Evolutionary conservation across 2,797 vertebrate genomes (phyloP), one percentile per base, ranked within the genome.

Genomic region (Gymnodraco acuticeps): DNA sequence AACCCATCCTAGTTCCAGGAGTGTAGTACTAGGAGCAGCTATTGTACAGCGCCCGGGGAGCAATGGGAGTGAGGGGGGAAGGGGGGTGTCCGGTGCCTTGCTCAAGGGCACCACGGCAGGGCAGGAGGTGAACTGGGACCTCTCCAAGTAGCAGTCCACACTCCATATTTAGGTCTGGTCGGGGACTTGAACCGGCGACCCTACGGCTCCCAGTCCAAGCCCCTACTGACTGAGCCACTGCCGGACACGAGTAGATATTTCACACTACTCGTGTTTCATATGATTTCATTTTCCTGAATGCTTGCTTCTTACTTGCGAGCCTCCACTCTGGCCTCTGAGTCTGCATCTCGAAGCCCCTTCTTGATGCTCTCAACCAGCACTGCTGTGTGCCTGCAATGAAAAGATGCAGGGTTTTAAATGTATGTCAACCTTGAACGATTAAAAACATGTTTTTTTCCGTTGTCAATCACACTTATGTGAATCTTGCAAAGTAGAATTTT

Each of bases 281-380:
- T 76, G 51, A 78, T 67, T 64, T 3, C 0, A 74, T 82, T 85
- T 77, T 52, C 11, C 55, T 43, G 79, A 68, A 77, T 52, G 51
- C 10, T 1, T 42, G 31, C 38, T 19, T 4, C 97, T 95, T 95
- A 99, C 98, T 99, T 99, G 94, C 98, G 96, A 85, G 98, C 98
- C 81, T 98, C 98, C 61, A 97, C 96, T 95, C 98, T 96, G 89
- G 97, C 97, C 86, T 99, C 98, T 1, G 98, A 97, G 93, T 99
- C 98, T 2, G 98, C 97, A 90, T 99, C 98, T 90, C 95, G 94
- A 90, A 99, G 96, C 88, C 98, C 98, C 83, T 99, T 99, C 93
- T 97, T 99, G 89, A 99, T 99, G 67, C 97, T 99, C 84, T 99
- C 98, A 78, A 99, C 97, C 85, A 99, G 86, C 86, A 99, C 97